Evolutionary conservation across 2,888 invertebrate species (phyloP), one percentile per base, ranked within the genome.

Genomic region (Rhagophthalmus giganteus): DNA sequence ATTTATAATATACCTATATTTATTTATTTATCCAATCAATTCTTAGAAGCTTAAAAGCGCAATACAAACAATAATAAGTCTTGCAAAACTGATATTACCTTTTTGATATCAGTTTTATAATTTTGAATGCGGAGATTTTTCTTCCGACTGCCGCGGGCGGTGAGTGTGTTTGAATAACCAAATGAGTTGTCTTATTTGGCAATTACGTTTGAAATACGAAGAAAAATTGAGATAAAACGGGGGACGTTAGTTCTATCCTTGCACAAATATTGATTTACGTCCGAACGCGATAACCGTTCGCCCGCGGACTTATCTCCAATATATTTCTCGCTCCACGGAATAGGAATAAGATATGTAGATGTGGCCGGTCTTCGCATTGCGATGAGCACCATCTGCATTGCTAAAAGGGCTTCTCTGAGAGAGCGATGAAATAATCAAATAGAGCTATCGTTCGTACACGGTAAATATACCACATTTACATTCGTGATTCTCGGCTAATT

Each of bases 141-240:
- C 20, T 25, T 31, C 31, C 28, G 45, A 45, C 45, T 45, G 51
- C 51, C 34, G 16, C 33, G 12, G 33, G 46, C 46, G 40, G 28
- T 46, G 42, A 44, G 55, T 46, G 39, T 64, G 61, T 64, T 64
- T 64, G 62, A 64, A 63, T 64, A 64, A 62, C 59, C 58, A 62
- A 63, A 64, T 60, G 62, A 59, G 60, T 62, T 62, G 61, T 62
- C 63, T 61, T 64, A 63, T 63, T 63, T 63, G 61, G 57, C 63
- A 63, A 63, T 64, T 64, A 64, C 56, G 48, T 47, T 53, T 41
- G 42, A 55, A 57, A 59, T 52, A 51, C 49, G 55, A 54, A 50
- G 59, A 59, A 60, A 58, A 60, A 62, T 56, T 53, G 56, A 32
- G 59, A 60, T 55, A 55, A 57, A 60, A 44, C 40, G 41, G 54